These are phyloP conservation scores for Myzus persicae DNA, from an alignment of 1,140 invertebrate species.

Conservation along the genomic window DNA sequence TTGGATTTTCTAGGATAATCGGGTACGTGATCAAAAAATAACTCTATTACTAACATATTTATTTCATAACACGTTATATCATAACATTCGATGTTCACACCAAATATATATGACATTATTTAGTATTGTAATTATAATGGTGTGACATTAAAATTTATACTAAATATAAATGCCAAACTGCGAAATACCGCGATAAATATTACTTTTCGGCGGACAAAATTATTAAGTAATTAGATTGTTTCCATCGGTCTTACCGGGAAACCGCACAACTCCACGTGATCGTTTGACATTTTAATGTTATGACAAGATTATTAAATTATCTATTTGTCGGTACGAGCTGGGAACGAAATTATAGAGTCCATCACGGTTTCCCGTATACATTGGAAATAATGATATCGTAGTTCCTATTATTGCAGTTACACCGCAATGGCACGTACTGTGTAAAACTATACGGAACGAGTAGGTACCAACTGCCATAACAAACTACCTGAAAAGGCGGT, in stretches of 20 bases:
- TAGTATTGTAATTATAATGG: not conserved
- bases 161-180: not conserved
- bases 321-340: not conserved
- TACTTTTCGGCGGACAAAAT: not conserved
- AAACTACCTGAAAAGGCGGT: not conserved
- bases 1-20: not conserved
- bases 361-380: not conserved
- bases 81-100: not conserved
- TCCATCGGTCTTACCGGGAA: not conserved
- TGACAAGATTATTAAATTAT: not conserved
- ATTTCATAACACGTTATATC: not conserved
- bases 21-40: not conserved
- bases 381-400: not conserved
- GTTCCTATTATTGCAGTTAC: not conserved
- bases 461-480: not conserved
- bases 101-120: not conserved
- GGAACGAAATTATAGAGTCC: not conserved
- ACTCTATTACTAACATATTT: not conserved
- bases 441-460: not conserved
- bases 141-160: too few species aligned
- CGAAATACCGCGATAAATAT: not conserved
- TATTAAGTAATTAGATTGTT: not conserved
- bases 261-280: not conserved
- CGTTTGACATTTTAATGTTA: not conserved
- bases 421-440: not conserved